Evolutionary conservation across 2,888 invertebrate genomes (phyloP).

Genomic region (Lycophotia porphyrea): DNA sequence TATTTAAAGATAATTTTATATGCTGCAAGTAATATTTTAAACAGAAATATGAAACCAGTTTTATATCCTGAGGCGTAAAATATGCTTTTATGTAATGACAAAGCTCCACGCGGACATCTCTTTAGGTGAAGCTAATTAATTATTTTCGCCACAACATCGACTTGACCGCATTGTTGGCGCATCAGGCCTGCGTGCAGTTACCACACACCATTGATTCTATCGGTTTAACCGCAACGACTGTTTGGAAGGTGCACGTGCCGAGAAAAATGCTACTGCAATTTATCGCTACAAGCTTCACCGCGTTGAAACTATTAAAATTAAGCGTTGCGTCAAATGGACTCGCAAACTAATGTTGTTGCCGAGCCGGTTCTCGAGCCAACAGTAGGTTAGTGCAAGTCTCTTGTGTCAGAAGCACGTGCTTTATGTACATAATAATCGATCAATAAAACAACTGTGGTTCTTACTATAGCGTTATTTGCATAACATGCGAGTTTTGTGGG

Average conservation of each 20-base stretch:
- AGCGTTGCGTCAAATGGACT: conserved; percentile 69
- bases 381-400: conserved; percentile 35
- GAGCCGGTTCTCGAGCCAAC: conserved; percentile 52
- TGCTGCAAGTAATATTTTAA: neutral
- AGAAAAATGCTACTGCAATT: conserved; percentile 78
- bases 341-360: conserved; percentile 49
- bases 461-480: neutral
- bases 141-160: conserved; percentile 66
- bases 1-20: conserved; percentile 1
- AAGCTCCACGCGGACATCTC: conserved; percentile 30
- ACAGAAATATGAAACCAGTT: conserved; percentile 24
- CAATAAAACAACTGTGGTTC: neutral
- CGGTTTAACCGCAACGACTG: conserved; percentile 61
- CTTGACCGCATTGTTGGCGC: conserved; percentile 67
- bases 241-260: conserved; percentile 70
- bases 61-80: conserved; percentile 19
- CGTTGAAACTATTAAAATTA: conserved; percentile 74
- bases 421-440: neutral
- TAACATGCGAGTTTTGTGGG: neutral
- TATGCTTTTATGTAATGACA: conserved; percentile 43
- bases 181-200: conserved; percentile 61
- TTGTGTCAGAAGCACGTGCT: conserved; percentile 23
- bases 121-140: conserved; percentile 32
- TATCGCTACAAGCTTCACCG: conserved; percentile 76
- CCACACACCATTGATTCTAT: conserved; percentile 75